A percentile compares a stretch with the other conserved stretches of the same genome.
These are phyloP conservation scores for Drosophila nr. perissopoda DNA, from an alignment of 2,888 invertebrate genomes.

Conservation along the genomic window DNA sequence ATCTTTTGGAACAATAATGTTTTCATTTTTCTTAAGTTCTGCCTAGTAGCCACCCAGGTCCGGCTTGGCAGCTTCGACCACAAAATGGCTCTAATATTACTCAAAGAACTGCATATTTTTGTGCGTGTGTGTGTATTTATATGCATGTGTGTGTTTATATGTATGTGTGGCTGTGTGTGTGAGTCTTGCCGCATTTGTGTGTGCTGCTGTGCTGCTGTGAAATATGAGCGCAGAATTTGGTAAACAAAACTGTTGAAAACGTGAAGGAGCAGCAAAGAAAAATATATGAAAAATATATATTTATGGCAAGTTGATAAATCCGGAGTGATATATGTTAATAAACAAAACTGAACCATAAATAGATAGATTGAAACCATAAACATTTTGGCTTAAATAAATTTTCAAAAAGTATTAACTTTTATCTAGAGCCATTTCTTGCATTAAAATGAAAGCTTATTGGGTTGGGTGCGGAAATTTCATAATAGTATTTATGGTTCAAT, in stretches of 20 bases:
- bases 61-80: slow-evolving; percentile 8
- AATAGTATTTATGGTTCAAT: not conserved
- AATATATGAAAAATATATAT: not conserved
- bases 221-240: slow-evolving; percentile 5
- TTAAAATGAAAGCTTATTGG: not conserved
- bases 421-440: not conserved
- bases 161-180: not conserved
- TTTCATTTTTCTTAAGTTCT: slow-evolving; percentile 7
- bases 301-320: not conserved
- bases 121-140: not conserved
- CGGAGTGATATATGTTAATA: slow-evolving; percentile 1
- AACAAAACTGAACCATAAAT: not conserved
- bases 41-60: not conserved
- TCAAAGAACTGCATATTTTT: not conserved
- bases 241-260: not conserved
- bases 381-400: not conserved
- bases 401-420: not conserved
- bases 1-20: slow-evolving; percentile 28
- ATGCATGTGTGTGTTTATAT: not conserved
- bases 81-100: slow-evolving; percentile 10
- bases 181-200: not conserved
- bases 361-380: not conserved
- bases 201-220: not conserved
- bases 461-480: not conserved
- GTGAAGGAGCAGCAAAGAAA: not conserved